phyloP scores from a whole-genome alignment of 2,113 vertebrate species.

The Corvus cornix region DNA sequence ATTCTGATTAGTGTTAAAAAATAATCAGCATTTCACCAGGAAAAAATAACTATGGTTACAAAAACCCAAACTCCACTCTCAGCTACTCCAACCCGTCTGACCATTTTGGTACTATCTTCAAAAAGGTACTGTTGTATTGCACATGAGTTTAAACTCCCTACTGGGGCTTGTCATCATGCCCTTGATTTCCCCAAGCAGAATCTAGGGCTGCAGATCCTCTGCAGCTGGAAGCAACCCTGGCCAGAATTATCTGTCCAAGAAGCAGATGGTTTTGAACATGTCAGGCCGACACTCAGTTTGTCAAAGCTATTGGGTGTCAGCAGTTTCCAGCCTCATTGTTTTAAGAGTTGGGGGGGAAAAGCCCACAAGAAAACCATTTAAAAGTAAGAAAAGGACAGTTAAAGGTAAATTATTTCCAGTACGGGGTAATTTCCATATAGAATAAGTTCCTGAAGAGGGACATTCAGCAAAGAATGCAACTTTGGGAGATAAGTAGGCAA shows the following conservation, averaged over 20 bases:
- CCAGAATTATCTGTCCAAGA: neutral
- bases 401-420: slow-evolving; percentile 36
- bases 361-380: neutral
- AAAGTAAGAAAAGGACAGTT: neutral
- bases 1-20: neutral
- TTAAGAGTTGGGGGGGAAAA: neutral
- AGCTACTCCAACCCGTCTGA: neutral
- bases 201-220: neutral
- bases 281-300: neutral
- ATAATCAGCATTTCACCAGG: neutral
- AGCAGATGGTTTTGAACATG: neutral
- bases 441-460: neutral
- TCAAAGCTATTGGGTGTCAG: neutral
- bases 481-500: neutral
- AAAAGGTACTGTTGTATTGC: neutral
- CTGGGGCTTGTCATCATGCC: neutral
- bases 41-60: neutral
- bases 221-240: neutral
- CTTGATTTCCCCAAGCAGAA: neutral
- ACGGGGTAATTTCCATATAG: neutral
- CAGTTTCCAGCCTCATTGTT: neutral
- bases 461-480: neutral
- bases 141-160: neutral
- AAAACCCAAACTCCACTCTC: neutral
- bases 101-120: neutral